Conservation (phyloP, 64 coral and sea anemone species). For the Actinia equina region DNA sequence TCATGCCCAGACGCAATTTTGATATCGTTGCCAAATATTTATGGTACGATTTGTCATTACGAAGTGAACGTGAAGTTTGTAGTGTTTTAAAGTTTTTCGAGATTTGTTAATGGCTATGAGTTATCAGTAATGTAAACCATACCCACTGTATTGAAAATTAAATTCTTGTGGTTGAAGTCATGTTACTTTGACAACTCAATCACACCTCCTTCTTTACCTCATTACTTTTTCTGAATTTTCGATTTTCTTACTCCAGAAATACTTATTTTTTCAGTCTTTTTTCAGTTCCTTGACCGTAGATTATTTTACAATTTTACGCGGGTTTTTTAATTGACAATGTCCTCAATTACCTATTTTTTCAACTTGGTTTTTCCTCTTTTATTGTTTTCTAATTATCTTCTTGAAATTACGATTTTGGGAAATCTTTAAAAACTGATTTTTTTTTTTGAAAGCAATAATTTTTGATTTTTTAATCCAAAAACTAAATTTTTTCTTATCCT, state of each 20-base stretch:
- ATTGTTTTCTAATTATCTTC: too few relatives aligned
- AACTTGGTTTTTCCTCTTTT: too few relatives aligned
- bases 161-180: background rate
- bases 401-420: too few relatives aligned
- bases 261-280: too few relatives aligned
- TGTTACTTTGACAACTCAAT: background rate
- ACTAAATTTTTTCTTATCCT: too few relatives aligned
- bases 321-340: too few relatives aligned
- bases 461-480: too few relatives aligned
- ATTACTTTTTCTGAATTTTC: background rate
- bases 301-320: too few relatives aligned
- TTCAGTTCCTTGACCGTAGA: too few relatives aligned
- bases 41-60: background rate
- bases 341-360: too few relatives aligned
- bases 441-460: background rate
- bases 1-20: background rate
- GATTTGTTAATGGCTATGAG: background rate
- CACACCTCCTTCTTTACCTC: background rate
- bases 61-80: background rate
- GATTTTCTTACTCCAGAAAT: background rate
- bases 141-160: background rate
- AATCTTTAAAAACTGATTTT: background rate
- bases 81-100: background rate
- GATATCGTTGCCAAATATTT: background rate
- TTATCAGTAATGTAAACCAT: slow-evolving; percentile 3